Conservation (phyloP, 2,888 invertebrate genomes). For the Eristalis arbustorum region DNA sequence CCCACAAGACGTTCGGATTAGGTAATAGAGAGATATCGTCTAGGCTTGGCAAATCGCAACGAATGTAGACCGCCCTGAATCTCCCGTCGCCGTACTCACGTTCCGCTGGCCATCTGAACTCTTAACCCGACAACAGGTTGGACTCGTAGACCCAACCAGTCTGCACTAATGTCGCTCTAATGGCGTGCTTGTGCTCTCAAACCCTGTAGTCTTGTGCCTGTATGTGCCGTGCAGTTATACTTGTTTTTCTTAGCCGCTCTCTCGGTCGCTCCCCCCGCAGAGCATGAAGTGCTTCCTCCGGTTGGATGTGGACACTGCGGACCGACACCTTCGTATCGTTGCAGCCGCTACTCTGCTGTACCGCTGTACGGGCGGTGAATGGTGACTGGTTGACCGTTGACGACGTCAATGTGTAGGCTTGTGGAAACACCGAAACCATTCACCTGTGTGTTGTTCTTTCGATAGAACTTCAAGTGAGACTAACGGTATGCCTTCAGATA, state of each 20-base stretch:
- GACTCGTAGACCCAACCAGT: background rate
- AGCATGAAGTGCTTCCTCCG: constrained; percentile 10
- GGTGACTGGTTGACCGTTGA: background rate
- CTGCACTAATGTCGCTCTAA: constrained; percentile 7
- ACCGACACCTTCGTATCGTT: constrained; percentile 6
- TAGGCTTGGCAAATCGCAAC: background rate
- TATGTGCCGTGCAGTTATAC: constrained; percentile 17
- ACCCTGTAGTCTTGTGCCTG: background rate
- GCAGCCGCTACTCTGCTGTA: background rate
- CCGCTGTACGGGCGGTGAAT: background rate
- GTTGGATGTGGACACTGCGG: constrained; percentile 26
- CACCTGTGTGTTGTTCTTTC: constrained; percentile 33
- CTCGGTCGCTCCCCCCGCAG: background rate
- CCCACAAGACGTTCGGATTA: constrained; percentile 27
- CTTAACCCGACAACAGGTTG: constrained; percentile 24
- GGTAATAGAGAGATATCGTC: background rate
- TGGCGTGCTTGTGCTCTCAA: background rate
- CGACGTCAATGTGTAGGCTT: background rate
- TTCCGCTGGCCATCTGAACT: constrained; percentile 31
- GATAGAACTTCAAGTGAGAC: constrained; percentile 47
- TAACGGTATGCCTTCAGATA: constrained; percentile 43
- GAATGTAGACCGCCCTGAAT: background rate
- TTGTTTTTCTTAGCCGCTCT: background rate
- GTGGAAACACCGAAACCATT: constrained; percentile 19
- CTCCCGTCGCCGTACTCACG: background rate